Conservation (phyloP, 2,888 invertebrate genomes). For the Patella depressa region DNA sequence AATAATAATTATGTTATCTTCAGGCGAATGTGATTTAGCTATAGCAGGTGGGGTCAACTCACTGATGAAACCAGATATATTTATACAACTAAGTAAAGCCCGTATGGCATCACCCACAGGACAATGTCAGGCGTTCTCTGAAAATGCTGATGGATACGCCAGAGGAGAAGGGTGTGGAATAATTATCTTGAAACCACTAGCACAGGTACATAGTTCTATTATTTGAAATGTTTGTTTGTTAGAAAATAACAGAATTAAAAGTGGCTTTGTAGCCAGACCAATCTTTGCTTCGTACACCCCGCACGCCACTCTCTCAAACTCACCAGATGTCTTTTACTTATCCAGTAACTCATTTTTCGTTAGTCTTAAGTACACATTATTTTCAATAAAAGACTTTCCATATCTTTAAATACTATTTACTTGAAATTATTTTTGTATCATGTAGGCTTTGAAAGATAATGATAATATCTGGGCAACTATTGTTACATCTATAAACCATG, state of each 20-base stretch:
- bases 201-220: constrained; percentile 33
- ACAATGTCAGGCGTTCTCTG: constrained; percentile 51
- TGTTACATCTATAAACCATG: constrained; percentile 46
- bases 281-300: too few relatives aligned
- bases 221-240: too few relatives aligned
- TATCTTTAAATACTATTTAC: not conserved
- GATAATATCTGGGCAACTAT: constrained; percentile 47
- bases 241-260: too few relatives aligned
- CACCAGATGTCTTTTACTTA: too few relatives aligned
- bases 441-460: constrained; percentile 40
- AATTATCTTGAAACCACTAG: constrained; percentile 47
- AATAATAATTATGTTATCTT: not conserved
- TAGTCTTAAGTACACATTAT: too few relatives aligned
- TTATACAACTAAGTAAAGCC: constrained; percentile 44
- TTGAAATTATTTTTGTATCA: not conserved
- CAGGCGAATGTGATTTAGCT: constrained; percentile 43
- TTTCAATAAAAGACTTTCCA: too few relatives aligned
- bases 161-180: constrained; percentile 58
- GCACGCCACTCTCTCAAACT: too few relatives aligned
- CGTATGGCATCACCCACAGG: constrained; percentile 54
- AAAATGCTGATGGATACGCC: constrained; percentile 56
- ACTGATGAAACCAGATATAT: constrained; percentile 43
- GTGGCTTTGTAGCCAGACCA: too few relatives aligned
- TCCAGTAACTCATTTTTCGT: too few relatives aligned
- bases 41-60: constrained; percentile 38